Evolutionary conservation across 2,797 vertebrate genomes (phyloP), one percentile per base, ranked within the genome.

Genomic region (Diglossa cyanea): DNA sequence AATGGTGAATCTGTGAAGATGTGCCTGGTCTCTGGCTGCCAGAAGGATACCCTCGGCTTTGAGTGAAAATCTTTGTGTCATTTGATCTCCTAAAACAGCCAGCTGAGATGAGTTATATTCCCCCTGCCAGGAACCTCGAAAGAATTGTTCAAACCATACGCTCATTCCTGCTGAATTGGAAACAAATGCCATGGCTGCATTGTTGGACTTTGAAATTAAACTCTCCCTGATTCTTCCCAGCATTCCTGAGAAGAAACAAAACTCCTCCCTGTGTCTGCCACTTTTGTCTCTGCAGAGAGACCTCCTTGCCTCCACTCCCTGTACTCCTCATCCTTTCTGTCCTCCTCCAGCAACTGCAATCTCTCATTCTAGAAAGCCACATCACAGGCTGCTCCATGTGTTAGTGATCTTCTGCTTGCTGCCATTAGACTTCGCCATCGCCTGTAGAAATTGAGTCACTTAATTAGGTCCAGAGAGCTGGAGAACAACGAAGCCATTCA

Each of bases 61-160:
- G 86, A 96, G 95, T 67, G 84, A 93, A 86, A 55, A 65, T 78
- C 93, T 91, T 91, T 93, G 67, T 97, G 95, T 95, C 95, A 97
- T 97, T 97, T 95, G 95, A 95, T 97, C 97, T 97, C 76, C 53
- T 78, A 31, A 90, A 90, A 75, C n/a, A 91, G 93, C 91, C 97
- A 98, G 97, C 96, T 97, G 97, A 98, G 94, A 96, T 87, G 95
- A 97, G 97, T 97, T 95, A 96, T 88, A 67, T 88, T 93, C 75
- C 93, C 92, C 83, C 89, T 83, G 94, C 94, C 93, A 96, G 95
- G 95, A 96, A 94, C 96, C 94, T 96, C 68, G 92, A 96, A 91
- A 94, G 95, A 96, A 95, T 96, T 93, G 96, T 93, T 96, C 93
- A 95, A 96, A 95, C 95, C 96, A 93, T 94, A 78, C 35, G 1